Evolutionary conservation across 37 sponge, comb jelly and placozoan genomes (phyloP).

Genomic region (Eunapius fragilis): DNA sequence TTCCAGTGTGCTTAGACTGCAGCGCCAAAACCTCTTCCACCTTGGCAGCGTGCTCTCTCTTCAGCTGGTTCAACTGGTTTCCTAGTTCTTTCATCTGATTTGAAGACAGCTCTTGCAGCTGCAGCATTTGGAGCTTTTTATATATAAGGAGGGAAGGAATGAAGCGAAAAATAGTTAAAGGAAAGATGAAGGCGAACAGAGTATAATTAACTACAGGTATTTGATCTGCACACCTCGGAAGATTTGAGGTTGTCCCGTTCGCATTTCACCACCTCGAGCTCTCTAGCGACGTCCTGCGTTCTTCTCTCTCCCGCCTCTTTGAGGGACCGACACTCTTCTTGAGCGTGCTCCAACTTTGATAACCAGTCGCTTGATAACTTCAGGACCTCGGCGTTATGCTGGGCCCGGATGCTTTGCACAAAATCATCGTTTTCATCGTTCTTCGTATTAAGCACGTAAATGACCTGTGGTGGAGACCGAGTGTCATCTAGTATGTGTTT

Average conservation of each 20-base stretch:
- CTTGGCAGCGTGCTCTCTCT: constrained; percentile 5
- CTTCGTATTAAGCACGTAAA: constrained; percentile 77
- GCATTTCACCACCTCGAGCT: neutral
- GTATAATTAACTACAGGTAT: too few species aligned
- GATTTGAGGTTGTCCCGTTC: neutral
- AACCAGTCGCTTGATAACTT: constrained; percentile 17
- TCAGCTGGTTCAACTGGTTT: constrained; percentile 26
- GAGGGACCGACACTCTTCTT: constrained; percentile 15
- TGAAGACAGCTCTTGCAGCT: neutral
- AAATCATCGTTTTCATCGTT: constrained; percentile 80
- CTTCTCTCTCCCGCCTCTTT: neutral
- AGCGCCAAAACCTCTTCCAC: constrained; percentile 29
- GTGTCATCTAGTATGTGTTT: neutral
- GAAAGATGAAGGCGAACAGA: too few species aligned
- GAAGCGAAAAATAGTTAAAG: too few species aligned
- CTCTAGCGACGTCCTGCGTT: constrained; percentile 2
- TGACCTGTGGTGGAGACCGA: constrained; percentile 47
- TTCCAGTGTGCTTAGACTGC: neutral
- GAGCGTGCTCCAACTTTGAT: constrained; percentile 7
- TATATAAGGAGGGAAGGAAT: too few species aligned
- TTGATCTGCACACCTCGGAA: neutral
- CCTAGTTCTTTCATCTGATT: constrained; percentile 14
- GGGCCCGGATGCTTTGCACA: constrained; percentile 24
- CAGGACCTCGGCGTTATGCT: constrained; percentile 43
- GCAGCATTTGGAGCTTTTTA: neutral